Evolutionary conservation across 2,797 vertebrate genomes (phyloP).

Genomic region (Pteronotus mesoamericanus): DNA sequence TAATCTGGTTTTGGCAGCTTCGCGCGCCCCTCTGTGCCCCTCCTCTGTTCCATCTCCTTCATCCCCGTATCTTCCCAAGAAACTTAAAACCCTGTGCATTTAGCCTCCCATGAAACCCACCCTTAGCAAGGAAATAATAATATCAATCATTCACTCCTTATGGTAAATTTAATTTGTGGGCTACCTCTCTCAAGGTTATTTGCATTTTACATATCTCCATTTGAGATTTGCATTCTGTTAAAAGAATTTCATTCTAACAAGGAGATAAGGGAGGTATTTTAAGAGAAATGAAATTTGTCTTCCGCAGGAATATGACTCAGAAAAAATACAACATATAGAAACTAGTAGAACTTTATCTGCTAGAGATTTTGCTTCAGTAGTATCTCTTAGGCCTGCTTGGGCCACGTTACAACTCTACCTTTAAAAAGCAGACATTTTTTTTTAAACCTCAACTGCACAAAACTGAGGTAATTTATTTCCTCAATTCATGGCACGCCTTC

Average conservation of each 20-base stretch:
- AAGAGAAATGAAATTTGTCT: not conserved
- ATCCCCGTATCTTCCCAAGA: not conserved
- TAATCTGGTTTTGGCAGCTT: not conserved
- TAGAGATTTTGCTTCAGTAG: not conserved
- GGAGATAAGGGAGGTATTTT: not conserved
- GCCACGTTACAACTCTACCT: not conserved
- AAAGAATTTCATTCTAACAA: conserved; percentile 2
- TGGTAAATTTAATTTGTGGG: not conserved
- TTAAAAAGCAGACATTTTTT: not conserved
- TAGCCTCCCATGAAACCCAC: not conserved
- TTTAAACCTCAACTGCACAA: not conserved
- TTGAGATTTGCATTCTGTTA: not conserved
- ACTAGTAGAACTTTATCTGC: not conserved
- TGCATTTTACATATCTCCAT: not conserved
- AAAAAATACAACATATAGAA: not conserved
- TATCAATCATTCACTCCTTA: not conserved
- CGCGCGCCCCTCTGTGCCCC: not conserved
- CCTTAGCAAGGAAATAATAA: not conserved
- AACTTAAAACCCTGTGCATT: not conserved
- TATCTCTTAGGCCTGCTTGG: not conserved
- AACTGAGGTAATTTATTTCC: not conserved
- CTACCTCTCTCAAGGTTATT: not conserved
- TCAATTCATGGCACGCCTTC: not conserved
- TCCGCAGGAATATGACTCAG: not conserved
- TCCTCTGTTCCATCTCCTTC: not conserved